A percentile compares a stretch with the other conserved stretches of the same genome.
Evolutionary conservation across 2,888 invertebrate genomes (phyloP).

Genomic region (Drosophila quinaria): DNA sequence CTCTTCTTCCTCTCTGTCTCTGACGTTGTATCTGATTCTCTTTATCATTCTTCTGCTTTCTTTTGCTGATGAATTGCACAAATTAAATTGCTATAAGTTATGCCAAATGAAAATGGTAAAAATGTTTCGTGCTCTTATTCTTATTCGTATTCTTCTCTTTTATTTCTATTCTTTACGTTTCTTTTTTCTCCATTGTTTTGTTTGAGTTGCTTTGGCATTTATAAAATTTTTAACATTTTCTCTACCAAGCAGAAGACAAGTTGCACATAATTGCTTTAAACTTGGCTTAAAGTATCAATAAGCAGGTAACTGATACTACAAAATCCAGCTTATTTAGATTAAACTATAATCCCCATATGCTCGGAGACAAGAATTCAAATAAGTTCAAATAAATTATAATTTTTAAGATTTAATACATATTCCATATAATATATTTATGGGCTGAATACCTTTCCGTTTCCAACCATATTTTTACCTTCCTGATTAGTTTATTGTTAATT

Average conservation of each 20-base stretch:
- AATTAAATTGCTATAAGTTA: conserved; percentile 56
- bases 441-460: background rate
- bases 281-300: conserved; percentile 1
- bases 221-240: conserved; percentile 12
- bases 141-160: background rate
- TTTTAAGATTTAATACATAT: background rate
- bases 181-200: background rate
- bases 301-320: background rate
- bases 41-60: conserved; percentile 21
- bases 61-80: conserved; percentile 63
- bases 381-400: background rate
- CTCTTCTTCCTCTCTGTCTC: conserved; percentile 12
- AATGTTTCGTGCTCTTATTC: conserved; percentile 31
- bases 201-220: conserved; percentile 13
- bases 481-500: too few relatives aligned
- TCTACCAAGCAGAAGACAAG: conserved; percentile 14
- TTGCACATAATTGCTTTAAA: conserved; percentile 18
- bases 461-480: too few relatives aligned
- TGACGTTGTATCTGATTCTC: background rate
- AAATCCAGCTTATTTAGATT: background rate
- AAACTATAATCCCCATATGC: background rate
- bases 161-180: background rate
- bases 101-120: conserved; percentile 62
- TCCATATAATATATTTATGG: background rate
- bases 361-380: background rate